phyloP scores from a whole-genome alignment of 2,113 vertebrate species.

The Eleginops maclovinus region DNA sequence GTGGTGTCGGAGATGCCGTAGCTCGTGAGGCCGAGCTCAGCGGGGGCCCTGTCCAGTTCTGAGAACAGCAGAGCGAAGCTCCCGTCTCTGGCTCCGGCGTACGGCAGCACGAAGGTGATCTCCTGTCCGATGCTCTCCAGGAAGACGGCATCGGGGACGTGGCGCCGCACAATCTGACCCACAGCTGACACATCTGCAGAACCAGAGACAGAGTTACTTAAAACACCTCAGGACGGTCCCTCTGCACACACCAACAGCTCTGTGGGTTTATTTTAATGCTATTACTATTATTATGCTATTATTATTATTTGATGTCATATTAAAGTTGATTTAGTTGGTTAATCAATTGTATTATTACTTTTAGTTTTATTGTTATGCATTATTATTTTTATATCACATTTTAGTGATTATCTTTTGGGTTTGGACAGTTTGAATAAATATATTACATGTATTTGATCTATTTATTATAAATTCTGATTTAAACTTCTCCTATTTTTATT shows the following conservation, averaged over 20 bases:
- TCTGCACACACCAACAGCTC: neutral
- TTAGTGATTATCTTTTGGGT: no score
- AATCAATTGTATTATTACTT: no score
- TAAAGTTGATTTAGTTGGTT: no score
- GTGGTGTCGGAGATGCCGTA: conserved; percentile 98
- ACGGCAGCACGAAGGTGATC: conserved; percentile 94
- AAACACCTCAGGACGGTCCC: neutral
- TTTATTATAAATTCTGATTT: no score
- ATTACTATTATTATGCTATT: no score
- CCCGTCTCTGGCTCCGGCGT: conserved; percentile 91
- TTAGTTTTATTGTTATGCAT: no score
- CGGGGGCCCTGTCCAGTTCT: conserved; percentile 91
- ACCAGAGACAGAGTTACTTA: conserved; percentile 8
- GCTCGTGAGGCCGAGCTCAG: conserved; percentile 91
- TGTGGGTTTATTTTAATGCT: no score
- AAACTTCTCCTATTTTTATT: no score
- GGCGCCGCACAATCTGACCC: conserved; percentile 76
- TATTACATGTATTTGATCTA: no score
- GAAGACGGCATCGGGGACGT: conserved; percentile 89
- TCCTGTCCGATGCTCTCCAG: conserved; percentile 97
- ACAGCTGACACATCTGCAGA: conserved; percentile 70
- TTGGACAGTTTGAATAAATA: no score
- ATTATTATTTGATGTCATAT: no score
- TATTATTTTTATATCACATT: no score
- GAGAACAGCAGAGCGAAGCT: conserved; percentile 94